These are phyloP conservation scores for Palaemon carinicauda DNA, from an alignment of 1,140 invertebrate genomes.

Conservation along the genomic window DNA sequence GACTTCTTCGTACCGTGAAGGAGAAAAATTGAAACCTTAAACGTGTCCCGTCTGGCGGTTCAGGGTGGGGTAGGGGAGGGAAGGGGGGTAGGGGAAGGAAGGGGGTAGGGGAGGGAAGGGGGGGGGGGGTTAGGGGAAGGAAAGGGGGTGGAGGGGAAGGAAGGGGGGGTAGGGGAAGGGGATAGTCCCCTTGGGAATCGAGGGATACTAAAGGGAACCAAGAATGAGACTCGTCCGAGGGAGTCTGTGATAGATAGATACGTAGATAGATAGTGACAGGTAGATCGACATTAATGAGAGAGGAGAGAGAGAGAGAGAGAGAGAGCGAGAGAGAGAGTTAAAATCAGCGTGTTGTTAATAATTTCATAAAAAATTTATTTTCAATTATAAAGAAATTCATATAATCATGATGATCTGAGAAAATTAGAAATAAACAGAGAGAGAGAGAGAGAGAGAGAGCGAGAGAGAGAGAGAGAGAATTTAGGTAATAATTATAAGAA, in stretches of 20 bases:
- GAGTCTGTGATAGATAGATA: neutral
- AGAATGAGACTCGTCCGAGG: neutral
- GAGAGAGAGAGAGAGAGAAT: too few relatives aligned
- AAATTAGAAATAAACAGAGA: too few relatives aligned
- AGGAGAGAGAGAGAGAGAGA: slow-evolving; percentile 1
- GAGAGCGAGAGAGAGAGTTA: neutral
- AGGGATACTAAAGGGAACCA: neutral
- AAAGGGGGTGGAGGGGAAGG: too few relatives aligned
- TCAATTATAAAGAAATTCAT: too few relatives aligned
- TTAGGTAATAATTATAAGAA: too few relatives aligned
- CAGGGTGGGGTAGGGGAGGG: neutral
- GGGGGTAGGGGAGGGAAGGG: neutral
- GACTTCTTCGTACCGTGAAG: neutral
- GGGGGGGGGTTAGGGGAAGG: neutral
- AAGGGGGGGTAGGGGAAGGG: neutral
- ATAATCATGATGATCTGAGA: too few relatives aligned
- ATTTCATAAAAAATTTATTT: too few relatives aligned
- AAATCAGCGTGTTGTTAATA: neutral
- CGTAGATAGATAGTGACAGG: neutral
- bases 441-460: too few relatives aligned
- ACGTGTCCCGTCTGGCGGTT: neutral
- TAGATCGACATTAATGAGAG: neutral
- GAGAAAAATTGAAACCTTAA: neutral
- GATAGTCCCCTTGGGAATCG: too few relatives aligned
- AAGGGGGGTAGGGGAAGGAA: neutral